Percentiles rank a stretch among this genome's conserved stretches.
phyloP scores from a whole-genome alignment of 53 echinoderm and acorn worm genomes.

The Holothuria leucospilota region DNA sequence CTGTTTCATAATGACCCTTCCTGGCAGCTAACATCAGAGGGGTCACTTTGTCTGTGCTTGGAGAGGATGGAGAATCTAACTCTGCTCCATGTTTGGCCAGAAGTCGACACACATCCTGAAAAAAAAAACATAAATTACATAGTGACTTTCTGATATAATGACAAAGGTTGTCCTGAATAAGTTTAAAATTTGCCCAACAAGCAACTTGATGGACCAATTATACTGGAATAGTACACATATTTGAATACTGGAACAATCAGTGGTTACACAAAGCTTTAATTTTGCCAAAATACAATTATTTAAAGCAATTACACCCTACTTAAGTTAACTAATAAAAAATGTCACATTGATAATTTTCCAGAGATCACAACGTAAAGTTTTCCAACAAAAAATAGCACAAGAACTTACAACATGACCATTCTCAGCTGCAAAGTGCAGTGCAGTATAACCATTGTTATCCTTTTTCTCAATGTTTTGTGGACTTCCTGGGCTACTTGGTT shows the following conservation, averaged over 20 bases:
- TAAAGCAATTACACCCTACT: neutral
- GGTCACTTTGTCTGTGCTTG: conserved; percentile 87
- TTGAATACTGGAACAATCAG: too few relatives aligned
- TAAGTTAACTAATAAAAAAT: neutral
- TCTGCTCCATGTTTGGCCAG: conserved; percentile 87
- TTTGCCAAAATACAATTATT: neutral
- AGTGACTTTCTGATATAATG: neutral
- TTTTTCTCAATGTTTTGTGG: conserved; percentile 20
- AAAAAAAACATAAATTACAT: neutral
- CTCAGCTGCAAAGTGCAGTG: conserved; percentile 34
- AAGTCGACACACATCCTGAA: conserved; percentile 31
- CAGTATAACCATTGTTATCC: conserved; percentile 32
- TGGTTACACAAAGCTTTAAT: too few relatives aligned
- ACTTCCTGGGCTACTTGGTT: neutral
- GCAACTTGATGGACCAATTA: too few relatives aligned
- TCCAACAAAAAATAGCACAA: neutral
- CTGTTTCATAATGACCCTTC: conserved; percentile 74
- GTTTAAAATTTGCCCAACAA: too few relatives aligned
- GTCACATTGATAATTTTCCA: neutral
- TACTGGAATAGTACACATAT: too few relatives aligned
- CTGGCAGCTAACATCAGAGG: conserved; percentile 87
- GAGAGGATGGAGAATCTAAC: conserved; percentile 65
- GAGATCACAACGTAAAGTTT: neutral
- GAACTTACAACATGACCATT: conserved; percentile 30
- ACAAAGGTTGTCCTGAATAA: neutral